Evolutionary conservation across 2,113 vertebrate species (phyloP), one percentile per base, ranked within the genome.

Genomic region (Strigops habroptila): DNA sequence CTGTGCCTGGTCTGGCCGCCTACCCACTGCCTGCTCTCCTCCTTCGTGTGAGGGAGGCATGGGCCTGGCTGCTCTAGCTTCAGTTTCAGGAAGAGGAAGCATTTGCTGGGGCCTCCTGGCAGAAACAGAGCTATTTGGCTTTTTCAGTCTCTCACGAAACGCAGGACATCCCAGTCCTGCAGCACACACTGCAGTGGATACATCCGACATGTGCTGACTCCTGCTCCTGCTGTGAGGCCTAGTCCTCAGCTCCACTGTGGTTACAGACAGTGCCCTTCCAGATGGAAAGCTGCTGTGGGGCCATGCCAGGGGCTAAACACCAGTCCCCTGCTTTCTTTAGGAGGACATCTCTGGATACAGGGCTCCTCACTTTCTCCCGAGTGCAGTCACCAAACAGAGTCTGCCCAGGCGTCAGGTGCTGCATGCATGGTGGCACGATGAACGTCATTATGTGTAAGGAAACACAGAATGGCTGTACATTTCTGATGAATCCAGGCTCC

Each of bases 131-230:
- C 7, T 65, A 35, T 79, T 44, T 55, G 62, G 8, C 19, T 53
- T 49, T 17, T 27, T 65, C 35, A 30, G 16, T 14, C 41, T 57
- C 69, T 23, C 12, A 7, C 0, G 1, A 85, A 75, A 31, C 0
- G 1, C 31, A 21, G 65, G 53, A 68, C 23, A 53, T 43, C 7
- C 33, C 15, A 2, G 30, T 33, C 3, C 64, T 0, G 0, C 39
- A 19, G 27, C 53, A 44, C 13, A 14, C 8, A 12, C 63, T 27
- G 12, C 0, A 0, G 13, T 39, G 77, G 18, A 11, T 4, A 35
- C 2, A 2, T 3, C 49, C 0, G 0, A 22, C 1, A 1, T 0
- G 1, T 0, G 1, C 30, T 0, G 1, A 28, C 44, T 33, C 33
- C n/a, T 27, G 39, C 7, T 12, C 24, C 8, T 5, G 17, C 46